Evolutionary conservation across 2,113 vertebrate genomes (phyloP).

Genomic region (Anoura caudifer): DNA sequence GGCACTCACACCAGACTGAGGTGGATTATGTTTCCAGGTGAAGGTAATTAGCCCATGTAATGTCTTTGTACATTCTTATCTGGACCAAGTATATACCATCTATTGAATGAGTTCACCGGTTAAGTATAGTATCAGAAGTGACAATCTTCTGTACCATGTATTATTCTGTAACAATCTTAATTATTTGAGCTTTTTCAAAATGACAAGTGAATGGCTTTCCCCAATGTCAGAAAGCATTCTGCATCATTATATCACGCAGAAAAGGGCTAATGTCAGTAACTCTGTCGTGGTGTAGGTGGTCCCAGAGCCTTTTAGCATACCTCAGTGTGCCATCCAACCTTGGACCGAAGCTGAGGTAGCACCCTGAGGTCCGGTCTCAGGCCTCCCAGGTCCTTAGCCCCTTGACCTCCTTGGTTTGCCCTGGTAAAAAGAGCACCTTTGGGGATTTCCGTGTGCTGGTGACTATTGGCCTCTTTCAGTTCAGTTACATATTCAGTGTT

Average conservation of each 20-base stretch:
- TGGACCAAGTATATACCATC: not conserved
- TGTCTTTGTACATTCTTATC: not conserved
- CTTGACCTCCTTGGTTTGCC: not conserved
- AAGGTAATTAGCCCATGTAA: not conserved
- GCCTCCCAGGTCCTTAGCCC: not conserved
- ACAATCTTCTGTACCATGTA: not conserved
- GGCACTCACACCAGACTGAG: not conserved
- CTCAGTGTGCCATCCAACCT: not conserved
- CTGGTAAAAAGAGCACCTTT: not conserved
- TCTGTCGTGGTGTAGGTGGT: not conserved
- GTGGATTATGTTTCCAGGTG: not conserved
- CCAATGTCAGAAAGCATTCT: not conserved
- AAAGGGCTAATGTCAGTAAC: not conserved
- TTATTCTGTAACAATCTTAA: not conserved
- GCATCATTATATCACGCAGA: not conserved
- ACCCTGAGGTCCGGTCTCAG: not conserved
- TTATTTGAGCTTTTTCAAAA: not conserved
- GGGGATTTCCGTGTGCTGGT: not conserved
- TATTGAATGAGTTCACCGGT: not conserved
- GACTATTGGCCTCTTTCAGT: not conserved
- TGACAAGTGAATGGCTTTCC: not conserved
- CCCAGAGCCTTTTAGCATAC: not conserved
- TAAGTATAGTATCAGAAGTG: not conserved
- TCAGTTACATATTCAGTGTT: not conserved
- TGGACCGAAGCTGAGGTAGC: not conserved